Evolutionary conservation across 92 coral and sea anemone species (phyloP).

Genomic region (Desmophyllum pertusum): DNA sequence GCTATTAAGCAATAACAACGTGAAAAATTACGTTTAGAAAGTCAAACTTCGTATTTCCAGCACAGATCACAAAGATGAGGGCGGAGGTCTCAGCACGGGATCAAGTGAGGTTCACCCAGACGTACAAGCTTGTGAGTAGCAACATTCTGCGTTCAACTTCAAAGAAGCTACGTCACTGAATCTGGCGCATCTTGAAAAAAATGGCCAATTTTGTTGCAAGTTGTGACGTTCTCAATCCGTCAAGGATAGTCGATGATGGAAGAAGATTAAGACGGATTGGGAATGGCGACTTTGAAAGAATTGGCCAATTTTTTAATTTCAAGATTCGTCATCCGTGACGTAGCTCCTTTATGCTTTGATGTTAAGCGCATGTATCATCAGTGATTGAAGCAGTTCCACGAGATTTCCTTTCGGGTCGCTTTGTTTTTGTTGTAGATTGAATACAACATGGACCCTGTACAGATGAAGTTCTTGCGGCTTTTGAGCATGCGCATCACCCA

Average conservation of each 20-base stretch:
- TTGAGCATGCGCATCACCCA: constrained; percentile 76
- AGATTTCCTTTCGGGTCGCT: neutral
- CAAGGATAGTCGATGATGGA: no score
- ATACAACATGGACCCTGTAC: constrained; percentile 69
- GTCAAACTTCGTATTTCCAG: neutral
- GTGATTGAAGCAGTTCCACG: neutral
- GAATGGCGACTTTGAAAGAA: no score
- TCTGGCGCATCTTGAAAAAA: no score
- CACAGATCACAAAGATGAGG: constrained; percentile 43
- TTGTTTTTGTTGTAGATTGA: constrained; percentile 39
- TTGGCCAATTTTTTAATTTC: no score
- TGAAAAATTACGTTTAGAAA: no score
- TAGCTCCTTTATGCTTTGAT: no score
- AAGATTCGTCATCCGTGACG: no score
- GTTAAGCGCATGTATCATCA: neutral
- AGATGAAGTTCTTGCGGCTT: constrained; percentile 80
- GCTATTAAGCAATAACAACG: no score
- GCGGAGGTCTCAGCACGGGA: constrained; percentile 36
- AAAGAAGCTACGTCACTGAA: no score
- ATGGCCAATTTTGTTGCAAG: no score
- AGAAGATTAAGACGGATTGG: no score
- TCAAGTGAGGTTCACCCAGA: constrained; percentile 42
- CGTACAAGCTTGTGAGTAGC: constrained; percentile 33
- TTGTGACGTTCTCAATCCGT: no score
- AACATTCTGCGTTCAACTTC: neutral